Base-by-base conservation (phyloP, 2,113 vertebrate species). In the Neotragus moschatus region DNA sequence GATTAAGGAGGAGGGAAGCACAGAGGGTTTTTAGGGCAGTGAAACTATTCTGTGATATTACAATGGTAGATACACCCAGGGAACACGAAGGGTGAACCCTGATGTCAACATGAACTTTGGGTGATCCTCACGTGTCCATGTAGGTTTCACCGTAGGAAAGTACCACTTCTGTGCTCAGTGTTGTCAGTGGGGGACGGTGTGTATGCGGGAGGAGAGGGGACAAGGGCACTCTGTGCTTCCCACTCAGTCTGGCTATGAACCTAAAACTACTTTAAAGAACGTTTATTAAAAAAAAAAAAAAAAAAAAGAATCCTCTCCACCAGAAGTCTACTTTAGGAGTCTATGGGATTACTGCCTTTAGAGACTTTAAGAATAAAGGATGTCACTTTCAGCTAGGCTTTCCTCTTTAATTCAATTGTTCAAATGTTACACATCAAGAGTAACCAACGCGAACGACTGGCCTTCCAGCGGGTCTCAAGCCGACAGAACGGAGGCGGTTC, bases 71-170 rank as follows among this genome's bases (percentile, higher is more conserved):
- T 10, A 10, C 5, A 55, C n/a, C 36, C 80, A 36, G 2, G 28
- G 49, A 75, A 84, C 23, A 17, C 10, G 6, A 10, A 47, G 45
- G 7, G 0, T 1, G 39, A 96, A 30, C 60, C 33, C 12, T 26
- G 19, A 8, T 4, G 7, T 28, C 15, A 66, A 53, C 45, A 16
- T 2, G 73, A n/a, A 55, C 56, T 87, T 13, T 25, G 66, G 39
- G n/a, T 6, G 21, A 66, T 26, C 26, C 45, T 0, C 26, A 14
- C 0, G 1, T 33, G 8, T 19, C 36, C 1, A 0, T 0, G 26
- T 23, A 9, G 45, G 45, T 49, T 60, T 1, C 0, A 14, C 1
- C 28, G n/a, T 26, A 55, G 53, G 6, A 39, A 36, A 0, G 9
- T 2, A 13, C 17, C 10, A 1, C 16, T 47, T 25, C 17, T 13